These are phyloP conservation scores for Myrmecobius fasciatus DNA, from an alignment of 2,113 vertebrate genomes.

Conservation along the genomic window DNA sequence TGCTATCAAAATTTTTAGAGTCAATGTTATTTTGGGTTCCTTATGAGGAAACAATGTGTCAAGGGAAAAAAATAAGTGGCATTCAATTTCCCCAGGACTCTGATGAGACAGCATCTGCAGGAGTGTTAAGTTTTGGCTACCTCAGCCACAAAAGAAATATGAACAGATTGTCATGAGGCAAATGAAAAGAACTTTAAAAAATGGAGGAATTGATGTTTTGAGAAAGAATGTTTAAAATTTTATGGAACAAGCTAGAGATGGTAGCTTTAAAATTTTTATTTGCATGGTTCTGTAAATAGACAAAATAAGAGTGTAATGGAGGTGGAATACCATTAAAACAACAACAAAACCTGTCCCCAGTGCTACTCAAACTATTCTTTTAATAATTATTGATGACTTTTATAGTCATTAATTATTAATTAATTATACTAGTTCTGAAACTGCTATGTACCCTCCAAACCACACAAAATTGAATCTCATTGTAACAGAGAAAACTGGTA, in stretches of 20 bases:
- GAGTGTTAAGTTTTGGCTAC: conserved; percentile 32
- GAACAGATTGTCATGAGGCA: neutral
- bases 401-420: too few relatives aligned
- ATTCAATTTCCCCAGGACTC: neutral
- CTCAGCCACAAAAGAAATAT: conserved; percentile 35
- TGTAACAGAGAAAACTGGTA: neutral
- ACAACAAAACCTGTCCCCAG: neutral
- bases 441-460: neutral
- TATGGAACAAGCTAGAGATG: neutral
- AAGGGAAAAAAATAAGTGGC: neutral
- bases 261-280: neutral
- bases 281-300: neutral
- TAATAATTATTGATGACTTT: neutral
- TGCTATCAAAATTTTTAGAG: neutral
- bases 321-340: neutral
- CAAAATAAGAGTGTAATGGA: neutral
- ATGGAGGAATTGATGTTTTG: neutral
- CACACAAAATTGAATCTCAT: neutral
- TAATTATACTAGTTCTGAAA: too few relatives aligned
- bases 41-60: neutral
- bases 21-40: conserved; percentile 24
- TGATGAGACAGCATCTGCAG: neutral
- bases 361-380: neutral
- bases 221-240: neutral
- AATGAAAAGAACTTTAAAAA: neutral